phyloP scores from a whole-genome alignment of 2,888 invertebrate species.

The Ectemnius cavifrons region DNA sequence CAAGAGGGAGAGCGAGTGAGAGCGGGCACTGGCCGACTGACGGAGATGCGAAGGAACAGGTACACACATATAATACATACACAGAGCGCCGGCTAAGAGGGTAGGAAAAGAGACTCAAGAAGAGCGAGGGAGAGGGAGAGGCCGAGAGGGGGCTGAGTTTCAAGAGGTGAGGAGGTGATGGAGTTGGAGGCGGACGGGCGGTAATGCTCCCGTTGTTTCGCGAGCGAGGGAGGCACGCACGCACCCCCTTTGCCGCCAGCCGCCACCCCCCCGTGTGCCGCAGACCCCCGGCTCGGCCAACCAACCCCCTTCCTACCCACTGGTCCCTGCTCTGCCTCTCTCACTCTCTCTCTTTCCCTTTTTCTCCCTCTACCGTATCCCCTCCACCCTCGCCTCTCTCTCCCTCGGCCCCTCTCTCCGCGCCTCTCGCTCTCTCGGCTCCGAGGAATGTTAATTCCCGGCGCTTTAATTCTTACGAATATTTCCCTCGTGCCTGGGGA shows the following conservation, averaged over 20 bases:
- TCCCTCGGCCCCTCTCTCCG: conserved; percentile 39
- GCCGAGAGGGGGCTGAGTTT: conserved; percentile 56
- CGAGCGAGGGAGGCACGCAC: conserved; percentile 74
- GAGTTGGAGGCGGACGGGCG: conserved; percentile 63
- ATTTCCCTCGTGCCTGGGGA: conserved; percentile 73
- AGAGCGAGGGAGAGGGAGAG: conserved; percentile 48
- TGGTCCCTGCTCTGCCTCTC: conserved; percentile 48
- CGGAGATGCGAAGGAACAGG: conserved; percentile 20
- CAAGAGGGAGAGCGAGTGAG: conserved; percentile 31
- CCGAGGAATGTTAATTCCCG: conserved; percentile 77
- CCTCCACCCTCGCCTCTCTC: conserved; percentile 24
- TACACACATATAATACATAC: conserved; percentile 13
- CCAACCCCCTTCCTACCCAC: conserved; percentile 32
- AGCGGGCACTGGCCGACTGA: conserved; percentile 22
- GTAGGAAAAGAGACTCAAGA: conserved; percentile 47
- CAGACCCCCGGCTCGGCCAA: conserved; percentile 15
- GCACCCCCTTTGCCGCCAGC: conserved; percentile 49
- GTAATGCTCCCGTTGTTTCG: conserved; percentile 76
- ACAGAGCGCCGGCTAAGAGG: conserved; percentile 35
- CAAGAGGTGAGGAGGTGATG: conserved; percentile 62
- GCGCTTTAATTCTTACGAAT: conserved; percentile 78
- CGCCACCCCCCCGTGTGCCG: conserved; percentile 20
- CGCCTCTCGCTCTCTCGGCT: conserved; percentile 57
- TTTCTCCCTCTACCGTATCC: conserved; percentile 35
- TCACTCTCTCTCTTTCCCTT: conserved; percentile 29